Conservation (phyloP, 2,113 vertebrate genomes). For the Lagopus muta region DNA sequence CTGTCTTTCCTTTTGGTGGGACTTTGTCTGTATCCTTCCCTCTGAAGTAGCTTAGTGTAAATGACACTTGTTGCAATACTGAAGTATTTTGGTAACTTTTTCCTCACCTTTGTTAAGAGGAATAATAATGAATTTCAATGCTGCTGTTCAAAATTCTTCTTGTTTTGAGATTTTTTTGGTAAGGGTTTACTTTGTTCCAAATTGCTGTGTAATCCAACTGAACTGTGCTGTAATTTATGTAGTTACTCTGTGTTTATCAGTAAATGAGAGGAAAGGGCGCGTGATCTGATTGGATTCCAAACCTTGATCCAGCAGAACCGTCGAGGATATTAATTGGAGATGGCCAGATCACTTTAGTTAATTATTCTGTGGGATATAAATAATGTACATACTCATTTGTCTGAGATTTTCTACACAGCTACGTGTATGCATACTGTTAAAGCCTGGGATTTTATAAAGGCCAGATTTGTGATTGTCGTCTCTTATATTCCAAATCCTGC, state of each 20-base stretch:
- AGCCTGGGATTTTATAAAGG: slow-evolving; percentile 72
- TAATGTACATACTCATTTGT: slow-evolving; percentile 75
- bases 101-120: slow-evolving; percentile 77
- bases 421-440: slow-evolving; percentile 27
- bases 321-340: background rate
- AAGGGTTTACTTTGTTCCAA: slow-evolving; percentile 29
- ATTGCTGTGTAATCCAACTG: slow-evolving; percentile 48
- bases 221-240: slow-evolving; percentile 38
- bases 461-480: slow-evolving; percentile 37
- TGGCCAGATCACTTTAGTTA: background rate
- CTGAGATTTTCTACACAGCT: slow-evolving; percentile 76
- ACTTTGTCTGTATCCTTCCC: slow-evolving; percentile 47
- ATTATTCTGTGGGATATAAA: slow-evolving; percentile 58
- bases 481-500: slow-evolving; percentile 40
- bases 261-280: background rate
- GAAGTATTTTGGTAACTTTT: slow-evolving; percentile 74
- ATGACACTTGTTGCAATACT: slow-evolving; percentile 79
- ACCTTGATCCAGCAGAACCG: slow-evolving; percentile 53
- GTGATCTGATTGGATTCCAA: slow-evolving; percentile 5
- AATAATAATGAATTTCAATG: slow-evolving; percentile 68
- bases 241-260: slow-evolving; percentile 29
- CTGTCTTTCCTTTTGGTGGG: background rate
- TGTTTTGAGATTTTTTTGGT: slow-evolving; percentile 67
- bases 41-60: slow-evolving; percentile 68
- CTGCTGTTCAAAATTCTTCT: slow-evolving; percentile 81